Evolutionary conservation across 2,113 vertebrate species (phyloP).

Genomic region (Sinosuthora webbiana): DNA sequence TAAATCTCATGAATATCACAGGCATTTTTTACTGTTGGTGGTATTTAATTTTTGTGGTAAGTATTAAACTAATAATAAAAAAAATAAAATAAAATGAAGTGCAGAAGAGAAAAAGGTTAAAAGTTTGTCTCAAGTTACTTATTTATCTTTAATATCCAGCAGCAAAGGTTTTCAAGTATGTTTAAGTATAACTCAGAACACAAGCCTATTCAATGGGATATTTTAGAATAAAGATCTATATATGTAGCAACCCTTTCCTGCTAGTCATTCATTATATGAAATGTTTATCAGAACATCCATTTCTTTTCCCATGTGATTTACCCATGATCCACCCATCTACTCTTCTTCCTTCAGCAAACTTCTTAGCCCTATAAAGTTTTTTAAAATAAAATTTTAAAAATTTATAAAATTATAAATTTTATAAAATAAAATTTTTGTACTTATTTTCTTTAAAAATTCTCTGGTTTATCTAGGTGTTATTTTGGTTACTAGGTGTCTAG

Average conservation of each 20-base stretch:
- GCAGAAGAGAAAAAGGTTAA: not conserved
- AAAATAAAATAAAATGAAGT: not conserved
- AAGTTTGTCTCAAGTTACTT: not conserved
- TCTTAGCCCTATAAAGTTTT: not conserved
- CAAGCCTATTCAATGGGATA: not conserved
- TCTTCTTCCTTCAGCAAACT: not conserved
- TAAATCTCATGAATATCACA: not conserved
- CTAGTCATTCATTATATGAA: constrained; percentile 18
- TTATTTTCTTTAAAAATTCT: not conserved
- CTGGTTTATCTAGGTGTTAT: not conserved
- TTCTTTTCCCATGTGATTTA: not conserved
- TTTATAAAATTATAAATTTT: no score
- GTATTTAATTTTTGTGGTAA: not conserved
- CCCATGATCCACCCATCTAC: not conserved
- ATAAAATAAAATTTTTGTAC: not conserved
- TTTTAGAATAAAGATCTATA: not conserved
- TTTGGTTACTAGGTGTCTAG: not conserved
- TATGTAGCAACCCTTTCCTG: not conserved
- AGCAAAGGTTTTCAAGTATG: not conserved
- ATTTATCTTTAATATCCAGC: not conserved
- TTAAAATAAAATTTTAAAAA: no score
- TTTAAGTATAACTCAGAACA: not conserved
- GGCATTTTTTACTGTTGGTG: not conserved
- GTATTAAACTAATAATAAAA: not conserved
- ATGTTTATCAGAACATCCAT: constrained; percentile 9